Conservation (phyloP, 2,888 invertebrate genomes). For the Erebia aethiops region DNA sequence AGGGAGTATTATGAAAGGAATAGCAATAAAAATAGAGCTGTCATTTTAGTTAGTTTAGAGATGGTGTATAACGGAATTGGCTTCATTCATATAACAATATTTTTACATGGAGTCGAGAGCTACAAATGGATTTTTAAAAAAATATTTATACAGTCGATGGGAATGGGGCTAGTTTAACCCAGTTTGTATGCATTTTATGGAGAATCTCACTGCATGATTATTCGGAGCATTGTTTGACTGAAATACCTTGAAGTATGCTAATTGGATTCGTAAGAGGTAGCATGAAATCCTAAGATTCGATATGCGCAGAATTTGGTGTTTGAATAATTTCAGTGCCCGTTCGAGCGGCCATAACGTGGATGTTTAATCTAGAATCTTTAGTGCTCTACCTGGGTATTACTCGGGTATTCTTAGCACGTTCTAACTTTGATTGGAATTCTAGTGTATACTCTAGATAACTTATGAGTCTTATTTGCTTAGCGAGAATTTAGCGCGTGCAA, state of each 20-base stretch:
- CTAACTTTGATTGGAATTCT: conserved; percentile 15
- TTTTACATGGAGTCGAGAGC: too few species aligned
- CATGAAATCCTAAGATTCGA: conserved; percentile 7
- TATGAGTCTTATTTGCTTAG: background rate
- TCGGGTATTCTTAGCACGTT: background rate
- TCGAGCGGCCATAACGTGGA: background rate
- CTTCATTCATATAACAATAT: too few species aligned
- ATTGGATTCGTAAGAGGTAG: background rate
- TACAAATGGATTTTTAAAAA: too few species aligned
- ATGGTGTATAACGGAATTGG: too few species aligned
- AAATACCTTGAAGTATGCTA: background rate
- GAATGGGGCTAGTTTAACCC: too few species aligned
- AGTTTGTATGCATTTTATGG: too few species aligned
- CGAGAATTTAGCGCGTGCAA: background rate
- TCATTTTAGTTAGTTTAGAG: too few species aligned
- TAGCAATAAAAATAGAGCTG: too few species aligned
- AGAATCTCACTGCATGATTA: too few species aligned
- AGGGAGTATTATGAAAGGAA: too few species aligned
- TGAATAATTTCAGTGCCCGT: conserved; percentile 1
- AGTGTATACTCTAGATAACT: background rate
- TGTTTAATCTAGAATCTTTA: conserved; percentile 5
- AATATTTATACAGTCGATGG: too few species aligned
- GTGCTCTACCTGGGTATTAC: background rate
- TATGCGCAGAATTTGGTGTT: conserved; percentile 17
- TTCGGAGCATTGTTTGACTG: background rate